Evolutionary conservation across 2,797 vertebrate species (phyloP).

Genomic region (Molothrus ater): DNA sequence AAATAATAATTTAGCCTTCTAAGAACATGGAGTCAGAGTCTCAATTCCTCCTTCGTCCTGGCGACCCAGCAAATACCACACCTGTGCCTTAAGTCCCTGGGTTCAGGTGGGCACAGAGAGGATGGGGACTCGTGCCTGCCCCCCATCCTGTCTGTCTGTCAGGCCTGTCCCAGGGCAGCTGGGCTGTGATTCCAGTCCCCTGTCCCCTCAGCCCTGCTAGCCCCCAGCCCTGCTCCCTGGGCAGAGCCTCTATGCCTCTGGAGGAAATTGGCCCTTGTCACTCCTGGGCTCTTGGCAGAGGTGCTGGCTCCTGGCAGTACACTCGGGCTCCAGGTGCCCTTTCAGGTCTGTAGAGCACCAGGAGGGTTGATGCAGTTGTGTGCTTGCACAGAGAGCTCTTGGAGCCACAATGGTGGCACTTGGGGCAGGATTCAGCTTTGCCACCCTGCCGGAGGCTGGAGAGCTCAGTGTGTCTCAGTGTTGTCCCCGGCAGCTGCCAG

Average conservation of each 20-base stretch:
- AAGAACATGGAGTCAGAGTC: too few relatives aligned
- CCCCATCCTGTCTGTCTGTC: rapidly evolving
- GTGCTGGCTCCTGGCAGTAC: not conserved
- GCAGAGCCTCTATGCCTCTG: not conserved
- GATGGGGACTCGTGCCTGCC: not conserved
- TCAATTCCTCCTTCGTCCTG: too few relatives aligned
- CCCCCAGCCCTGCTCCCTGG: not conserved
- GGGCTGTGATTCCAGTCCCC: too few relatives aligned
- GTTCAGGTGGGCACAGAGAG: too few relatives aligned
- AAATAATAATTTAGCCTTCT: too few relatives aligned
- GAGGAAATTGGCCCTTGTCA: not conserved
- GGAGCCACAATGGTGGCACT: not conserved
- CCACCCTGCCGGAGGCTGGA: too few relatives aligned
- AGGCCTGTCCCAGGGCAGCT: not conserved
- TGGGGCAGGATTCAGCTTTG: not conserved
- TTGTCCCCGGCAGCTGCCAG: too few relatives aligned
- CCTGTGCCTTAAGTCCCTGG: not conserved
- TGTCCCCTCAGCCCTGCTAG: rapidly evolving
- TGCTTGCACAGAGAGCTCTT: not conserved
- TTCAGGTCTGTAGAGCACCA: not conserved
- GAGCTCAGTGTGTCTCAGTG: not conserved
- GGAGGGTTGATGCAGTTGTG: not conserved
- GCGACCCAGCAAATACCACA: too few relatives aligned
- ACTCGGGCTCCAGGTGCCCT: not conserved
- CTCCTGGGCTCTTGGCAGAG: not conserved